phyloP scores from a whole-genome alignment of 2,888 invertebrate species.

The Hirudinaria manillensis region DNA sequence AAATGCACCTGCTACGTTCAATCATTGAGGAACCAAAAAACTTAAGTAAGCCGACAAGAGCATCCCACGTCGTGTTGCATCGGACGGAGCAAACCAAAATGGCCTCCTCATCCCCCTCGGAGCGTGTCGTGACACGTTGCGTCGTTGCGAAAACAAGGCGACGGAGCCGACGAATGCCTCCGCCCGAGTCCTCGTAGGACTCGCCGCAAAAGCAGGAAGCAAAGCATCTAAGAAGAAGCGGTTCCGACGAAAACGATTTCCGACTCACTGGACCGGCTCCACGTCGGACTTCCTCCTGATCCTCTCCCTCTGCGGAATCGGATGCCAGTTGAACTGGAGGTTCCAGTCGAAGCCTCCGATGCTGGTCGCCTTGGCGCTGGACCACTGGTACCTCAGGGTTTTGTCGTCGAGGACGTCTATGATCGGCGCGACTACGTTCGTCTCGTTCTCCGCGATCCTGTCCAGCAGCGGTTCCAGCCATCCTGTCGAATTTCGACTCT shows the following conservation, averaged over 20 bases:
- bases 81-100: too few relatives aligned
- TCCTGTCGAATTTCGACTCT: conserved; percentile 42
- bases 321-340: conserved; percentile 92
- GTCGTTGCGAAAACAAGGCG: too few relatives aligned
- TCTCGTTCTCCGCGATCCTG: conserved; percentile 50
- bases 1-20: too few relatives aligned
- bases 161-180: too few relatives aligned
- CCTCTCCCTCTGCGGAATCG: conserved; percentile 74
- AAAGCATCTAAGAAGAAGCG: not conserved
- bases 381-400: conserved; percentile 49
- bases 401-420: conserved; percentile 48
- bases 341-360: conserved; percentile 66
- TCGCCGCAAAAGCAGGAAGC: not conserved
- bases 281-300: conserved; percentile 44
- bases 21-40: too few relatives aligned
- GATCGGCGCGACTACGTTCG: conserved; percentile 53
- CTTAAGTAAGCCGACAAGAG: too few relatives aligned
- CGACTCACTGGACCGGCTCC: conserved; percentile 48
- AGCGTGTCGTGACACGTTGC: too few relatives aligned
- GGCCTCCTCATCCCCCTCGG: too few relatives aligned
- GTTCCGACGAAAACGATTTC: not conserved
- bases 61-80: too few relatives aligned
- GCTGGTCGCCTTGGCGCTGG: conserved; percentile 50
- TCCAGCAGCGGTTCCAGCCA: conserved; percentile 55
- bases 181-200: too few relatives aligned